These are phyloP conservation scores for Caenorhabditis afra DNA, from an alignment of 2,888 invertebrate genomes.

Conservation along the genomic window DNA sequence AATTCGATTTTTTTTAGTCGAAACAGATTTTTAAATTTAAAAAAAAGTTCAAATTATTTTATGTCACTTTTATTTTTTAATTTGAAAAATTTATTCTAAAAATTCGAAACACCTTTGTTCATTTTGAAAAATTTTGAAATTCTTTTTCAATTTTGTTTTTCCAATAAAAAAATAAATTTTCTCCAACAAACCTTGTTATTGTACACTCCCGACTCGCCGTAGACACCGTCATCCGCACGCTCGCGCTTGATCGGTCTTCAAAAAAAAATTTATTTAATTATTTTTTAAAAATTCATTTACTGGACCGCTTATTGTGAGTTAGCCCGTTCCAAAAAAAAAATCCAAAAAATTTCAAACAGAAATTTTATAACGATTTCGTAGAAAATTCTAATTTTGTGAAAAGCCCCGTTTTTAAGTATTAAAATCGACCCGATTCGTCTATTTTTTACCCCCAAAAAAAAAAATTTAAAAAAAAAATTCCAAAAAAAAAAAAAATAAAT, in stretches of 20 bases:
- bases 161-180: no score
- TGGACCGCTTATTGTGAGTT: no score
- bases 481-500: neutral
- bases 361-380: no score
- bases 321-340: no score
- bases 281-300: no score
- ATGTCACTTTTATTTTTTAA: neutral
- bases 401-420: no score
- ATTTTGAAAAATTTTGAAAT: neutral
- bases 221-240: constrained; percentile 14
- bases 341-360: neutral
- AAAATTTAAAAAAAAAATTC: no score
- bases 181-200: constrained; percentile 22
- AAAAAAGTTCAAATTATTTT: neutral
- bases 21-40: no score
- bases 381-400: no score
- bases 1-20: no score
- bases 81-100: neutral
- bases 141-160: neutral
- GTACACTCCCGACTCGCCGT: constrained; percentile 29
- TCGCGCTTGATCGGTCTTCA: constrained; percentile 1
- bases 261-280: neutral
- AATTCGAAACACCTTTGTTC: neutral
- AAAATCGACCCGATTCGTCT: no score
- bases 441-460: no score